These are phyloP conservation scores for Anoplolepis gracilipes DNA, from an alignment of 1,140 invertebrate genomes.

Conservation along the genomic window DNA sequence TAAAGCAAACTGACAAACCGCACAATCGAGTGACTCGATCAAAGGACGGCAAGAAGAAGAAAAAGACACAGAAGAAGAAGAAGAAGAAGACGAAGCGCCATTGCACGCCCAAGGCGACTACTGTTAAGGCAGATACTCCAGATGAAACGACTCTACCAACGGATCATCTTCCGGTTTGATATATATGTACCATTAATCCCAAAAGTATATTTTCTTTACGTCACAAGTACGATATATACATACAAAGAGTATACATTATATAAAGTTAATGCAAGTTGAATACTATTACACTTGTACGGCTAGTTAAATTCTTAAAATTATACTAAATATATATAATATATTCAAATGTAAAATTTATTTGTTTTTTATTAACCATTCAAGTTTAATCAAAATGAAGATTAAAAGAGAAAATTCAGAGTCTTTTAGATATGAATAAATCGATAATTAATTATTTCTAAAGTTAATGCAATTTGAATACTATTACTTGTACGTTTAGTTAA, in stretches of 20 bases:
- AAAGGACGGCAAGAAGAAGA: conserved; percentile 3
- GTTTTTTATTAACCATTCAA: conserved; percentile 5
- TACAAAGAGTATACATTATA: not conserved
- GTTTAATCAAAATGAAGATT: not conserved
- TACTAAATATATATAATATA: conserved; percentile 7
- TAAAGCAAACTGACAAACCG: conserved; percentile 37
- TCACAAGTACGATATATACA: conserved; percentile 9
- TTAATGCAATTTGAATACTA: not conserved
- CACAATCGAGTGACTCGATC: conserved; percentile 57
- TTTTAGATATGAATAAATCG: not conserved
- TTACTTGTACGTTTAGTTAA: not conserved
- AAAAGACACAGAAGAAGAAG: conserved; percentile 43
- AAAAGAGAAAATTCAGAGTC: not conserved
- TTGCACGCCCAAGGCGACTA: conserved; percentile 47
- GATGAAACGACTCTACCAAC: not conserved
- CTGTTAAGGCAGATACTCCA: not conserved
- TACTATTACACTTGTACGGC: conserved; percentile 5
- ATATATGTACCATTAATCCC: not conserved
- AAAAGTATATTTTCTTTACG: conserved; percentile 10
- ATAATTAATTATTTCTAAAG: not conserved
- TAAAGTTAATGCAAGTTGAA: not conserved
- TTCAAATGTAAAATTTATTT: conserved; percentile 12
- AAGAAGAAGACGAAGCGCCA: conserved; percentile 29
- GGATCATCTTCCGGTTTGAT: conserved; percentile 31
- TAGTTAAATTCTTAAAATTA: not conserved